Evolutionary conservation across 2,113 vertebrate genomes (phyloP).

Genomic region (Orthonyx spaldingii): DNA sequence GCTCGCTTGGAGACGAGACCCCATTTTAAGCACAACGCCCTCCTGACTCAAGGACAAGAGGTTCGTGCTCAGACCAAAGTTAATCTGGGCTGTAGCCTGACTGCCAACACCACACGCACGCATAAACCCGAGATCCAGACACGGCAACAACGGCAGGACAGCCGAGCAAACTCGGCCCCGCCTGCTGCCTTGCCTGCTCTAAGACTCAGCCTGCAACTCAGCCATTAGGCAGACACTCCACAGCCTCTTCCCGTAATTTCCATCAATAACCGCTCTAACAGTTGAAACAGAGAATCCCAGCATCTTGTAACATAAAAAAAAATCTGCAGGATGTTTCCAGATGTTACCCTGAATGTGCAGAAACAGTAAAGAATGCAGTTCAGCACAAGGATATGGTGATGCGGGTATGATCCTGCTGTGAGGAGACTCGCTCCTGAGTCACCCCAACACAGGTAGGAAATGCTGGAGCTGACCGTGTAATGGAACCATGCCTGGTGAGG

Average conservation of each 20-base stretch:
- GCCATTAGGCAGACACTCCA: not conserved
- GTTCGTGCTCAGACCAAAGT: not conserved
- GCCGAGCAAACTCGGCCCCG: not conserved
- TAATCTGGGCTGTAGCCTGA: not conserved
- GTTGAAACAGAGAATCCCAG: not conserved
- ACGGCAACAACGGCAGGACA: not conserved
- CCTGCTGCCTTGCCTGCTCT: not conserved
- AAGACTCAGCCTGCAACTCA: not conserved
- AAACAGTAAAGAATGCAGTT: not conserved
- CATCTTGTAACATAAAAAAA: not conserved
- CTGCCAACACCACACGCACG: rapidly evolving
- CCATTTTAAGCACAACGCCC: not conserved
- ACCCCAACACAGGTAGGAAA: not conserved
- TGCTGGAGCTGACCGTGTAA: rapidly evolving
- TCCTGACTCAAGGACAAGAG: not conserved
- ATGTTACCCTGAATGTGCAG: not conserved
- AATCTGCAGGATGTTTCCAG: not conserved
- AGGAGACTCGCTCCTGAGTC: not conserved
- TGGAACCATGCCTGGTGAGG: rapidly evolving
- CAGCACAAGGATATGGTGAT: not conserved
- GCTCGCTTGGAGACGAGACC: not conserved
- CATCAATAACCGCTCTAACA: not conserved
- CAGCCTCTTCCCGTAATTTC: not conserved
- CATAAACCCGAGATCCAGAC: not conserved
- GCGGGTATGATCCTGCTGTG: rapidly evolving